Percentiles rank a stretch among this genome's conserved stretches.
phyloP scores from a whole-genome alignment of 2,888 invertebrate species.

The Aporophyla lueneburgensis region DNA sequence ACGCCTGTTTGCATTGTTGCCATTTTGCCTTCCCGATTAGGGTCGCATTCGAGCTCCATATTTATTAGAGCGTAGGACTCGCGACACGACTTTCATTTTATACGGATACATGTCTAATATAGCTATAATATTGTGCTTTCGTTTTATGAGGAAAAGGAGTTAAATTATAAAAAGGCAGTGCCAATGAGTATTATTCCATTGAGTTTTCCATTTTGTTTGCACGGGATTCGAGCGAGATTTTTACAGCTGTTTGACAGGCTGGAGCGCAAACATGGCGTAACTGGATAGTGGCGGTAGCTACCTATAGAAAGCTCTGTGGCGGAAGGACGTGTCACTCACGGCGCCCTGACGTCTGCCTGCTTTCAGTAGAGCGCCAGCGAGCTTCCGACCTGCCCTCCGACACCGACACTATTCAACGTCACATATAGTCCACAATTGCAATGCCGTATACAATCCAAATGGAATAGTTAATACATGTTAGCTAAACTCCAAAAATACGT shows the following conservation, averaged over 20 bases:
- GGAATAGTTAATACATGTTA: constrained; percentile 26
- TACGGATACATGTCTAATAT: constrained; percentile 80
- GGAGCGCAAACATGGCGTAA: constrained; percentile 73
- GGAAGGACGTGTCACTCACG: constrained; percentile 89
- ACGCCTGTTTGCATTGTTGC: constrained; percentile 89
- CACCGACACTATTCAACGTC: constrained; percentile 78
- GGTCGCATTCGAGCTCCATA: constrained; percentile 88
- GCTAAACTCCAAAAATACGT: constrained; percentile 8
- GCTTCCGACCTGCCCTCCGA: constrained; percentile 87
- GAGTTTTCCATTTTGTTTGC: constrained; percentile 42
- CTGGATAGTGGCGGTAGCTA: constrained; percentile 74
- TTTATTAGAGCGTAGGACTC: constrained; percentile 88
- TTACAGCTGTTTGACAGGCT: constrained; percentile 66
- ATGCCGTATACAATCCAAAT: constrained; percentile 54
- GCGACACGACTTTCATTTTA: constrained; percentile 88
- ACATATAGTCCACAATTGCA: constrained; percentile 72
- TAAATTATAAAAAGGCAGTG: constrained; percentile 64
- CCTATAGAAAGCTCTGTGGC: constrained; percentile 79
- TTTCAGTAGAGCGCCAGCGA: constrained; percentile 82
- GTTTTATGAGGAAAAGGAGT: constrained; percentile 75
- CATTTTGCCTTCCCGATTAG: constrained; percentile 89
- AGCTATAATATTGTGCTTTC: constrained; percentile 77
- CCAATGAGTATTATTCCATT: constrained; percentile 15
- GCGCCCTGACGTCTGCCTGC: constrained; percentile 84
- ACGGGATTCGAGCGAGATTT: constrained; percentile 53